These are phyloP conservation scores for Caenorhabditis sulstoni DNA, from an alignment of 2,888 invertebrate genomes.

Conservation along the genomic window DNA sequence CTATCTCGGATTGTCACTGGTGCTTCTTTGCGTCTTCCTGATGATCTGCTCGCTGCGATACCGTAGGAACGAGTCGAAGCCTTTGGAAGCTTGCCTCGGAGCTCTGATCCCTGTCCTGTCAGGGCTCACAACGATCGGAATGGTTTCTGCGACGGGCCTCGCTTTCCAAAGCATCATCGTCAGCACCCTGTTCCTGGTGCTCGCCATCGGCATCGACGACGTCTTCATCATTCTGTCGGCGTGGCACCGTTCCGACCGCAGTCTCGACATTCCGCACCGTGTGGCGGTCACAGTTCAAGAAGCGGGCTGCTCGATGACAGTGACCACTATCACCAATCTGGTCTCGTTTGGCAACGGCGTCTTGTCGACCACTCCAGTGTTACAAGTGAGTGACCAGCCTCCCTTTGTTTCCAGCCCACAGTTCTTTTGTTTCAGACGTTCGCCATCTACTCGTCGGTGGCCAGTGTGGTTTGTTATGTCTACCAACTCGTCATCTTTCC, in stretches of 20 bases:
- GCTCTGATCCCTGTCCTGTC: conserved; percentile 71
- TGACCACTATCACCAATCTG: conserved; percentile 73
- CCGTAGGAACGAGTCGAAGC: conserved; percentile 65
- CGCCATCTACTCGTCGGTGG: conserved; percentile 73
- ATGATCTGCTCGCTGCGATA: conserved; percentile 70
- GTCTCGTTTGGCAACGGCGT: conserved; percentile 75
- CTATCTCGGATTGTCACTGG: conserved; percentile 63
- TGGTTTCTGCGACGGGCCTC: conserved; percentile 70
- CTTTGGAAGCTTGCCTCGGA: conserved; percentile 70
- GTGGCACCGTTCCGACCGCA: conserved; percentile 69
- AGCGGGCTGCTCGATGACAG: conserved; percentile 74
- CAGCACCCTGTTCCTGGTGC: conserved; percentile 67
- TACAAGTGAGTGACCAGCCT: conserved; percentile 47
- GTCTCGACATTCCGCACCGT: conserved; percentile 58
- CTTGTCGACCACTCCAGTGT: conserved; percentile 70
- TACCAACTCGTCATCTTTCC: conserved; percentile 73
- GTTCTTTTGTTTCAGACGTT: conserved; percentile 61
- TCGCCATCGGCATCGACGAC: conserved; percentile 74
- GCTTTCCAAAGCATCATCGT: conserved; percentile 74
- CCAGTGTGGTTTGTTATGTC: conserved; percentile 69
- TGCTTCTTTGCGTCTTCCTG: conserved; percentile 61
- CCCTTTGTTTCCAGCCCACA: background rate
- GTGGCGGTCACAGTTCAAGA: conserved; percentile 65
- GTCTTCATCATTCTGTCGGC: conserved; percentile 73
- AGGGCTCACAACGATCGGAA: conserved; percentile 67